phyloP scores from a whole-genome alignment of 2,797 vertebrate species.

The Ibycter americanus region DNA sequence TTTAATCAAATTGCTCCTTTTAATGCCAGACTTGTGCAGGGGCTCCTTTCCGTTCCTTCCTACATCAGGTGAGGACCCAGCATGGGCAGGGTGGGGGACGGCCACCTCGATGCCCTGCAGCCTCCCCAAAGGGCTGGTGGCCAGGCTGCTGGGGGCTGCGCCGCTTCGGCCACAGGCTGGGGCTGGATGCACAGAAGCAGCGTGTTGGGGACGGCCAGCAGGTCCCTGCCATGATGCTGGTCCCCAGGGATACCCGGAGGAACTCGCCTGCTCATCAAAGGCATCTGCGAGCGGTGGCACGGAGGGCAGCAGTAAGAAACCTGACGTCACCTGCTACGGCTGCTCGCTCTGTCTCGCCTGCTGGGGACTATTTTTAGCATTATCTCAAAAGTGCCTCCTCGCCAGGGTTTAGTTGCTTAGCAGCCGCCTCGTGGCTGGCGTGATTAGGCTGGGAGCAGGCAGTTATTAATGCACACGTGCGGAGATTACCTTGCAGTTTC shows the following conservation, averaged over 20 bases:
- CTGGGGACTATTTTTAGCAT: conserved; percentile 63
- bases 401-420: conserved; percentile 57
- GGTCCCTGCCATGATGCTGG: rapidly evolving
- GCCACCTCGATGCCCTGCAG: background rate
- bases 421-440: conserved; percentile 25
- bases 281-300: rapidly evolving
- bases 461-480: background rate
- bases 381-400: conserved; percentile 42
- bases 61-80: rapidly evolving
- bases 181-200: background rate
- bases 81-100: rapidly evolving
- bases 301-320: background rate
- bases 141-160: background rate
- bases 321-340: background rate
- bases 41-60: background rate
- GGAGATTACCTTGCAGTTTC: background rate
- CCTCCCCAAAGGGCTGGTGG: background rate
- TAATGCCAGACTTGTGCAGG: background rate
- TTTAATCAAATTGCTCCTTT: background rate
- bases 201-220: rapidly evolving
- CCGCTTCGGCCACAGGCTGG: rapidly evolving
- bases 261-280: rapidly evolving
- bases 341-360: background rate
- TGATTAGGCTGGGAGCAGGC: background rate
- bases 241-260: rapidly evolving